Base-by-base conservation (phyloP, 2,888 invertebrate species). In the Biston betularia region DNA sequence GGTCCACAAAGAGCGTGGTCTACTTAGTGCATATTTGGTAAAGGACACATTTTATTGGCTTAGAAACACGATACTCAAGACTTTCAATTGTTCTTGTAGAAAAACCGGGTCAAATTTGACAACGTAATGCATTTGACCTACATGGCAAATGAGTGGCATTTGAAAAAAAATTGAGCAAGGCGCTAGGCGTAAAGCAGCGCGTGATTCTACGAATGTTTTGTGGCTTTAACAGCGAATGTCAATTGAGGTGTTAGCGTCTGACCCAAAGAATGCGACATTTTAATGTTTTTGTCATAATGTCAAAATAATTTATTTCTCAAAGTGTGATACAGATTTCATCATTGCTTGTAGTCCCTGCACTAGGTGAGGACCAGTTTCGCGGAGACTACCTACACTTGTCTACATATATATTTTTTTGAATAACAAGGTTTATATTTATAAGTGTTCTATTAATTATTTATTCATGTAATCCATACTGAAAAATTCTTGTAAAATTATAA, bases 41-140 rank as follows among this genome's bases (percentile, higher is more conserved):
- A 68, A 65, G 63, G 62, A 68, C 66, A 67, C 46, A 68, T 67
- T 54, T 63, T 53, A 67, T 50, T 61, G 60, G 70, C 68, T 65
- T 42, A 60, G 60, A 68, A 69, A 71, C 58, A 59, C 65, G 60
- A 67, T 61, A 74, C 63, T 60, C 65, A 54, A 71, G 56, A 67
- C 62, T 65, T 72, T 74, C 79, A 75, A 78, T 77, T 77, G 77
- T 74, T 78, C 74, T 82, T 77, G 75, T 75, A 80, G 78, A 79
- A 83, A 86, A 89, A 85, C 86, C 83, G 84, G 87, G 89, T 90
- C 89, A 88, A 86, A 87, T 87, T 89, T 86, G 88, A 88, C 88
- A 88, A 86, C 83, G 86, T 87, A 89, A 89, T 88, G 86, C 86
- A 89, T 90, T 89, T 89, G 90, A 90, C 89, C 90, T 84, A 90